phyloP scores from a whole-genome alignment of 2,888 invertebrate species.

The Mellilla xanthometata region DNA sequence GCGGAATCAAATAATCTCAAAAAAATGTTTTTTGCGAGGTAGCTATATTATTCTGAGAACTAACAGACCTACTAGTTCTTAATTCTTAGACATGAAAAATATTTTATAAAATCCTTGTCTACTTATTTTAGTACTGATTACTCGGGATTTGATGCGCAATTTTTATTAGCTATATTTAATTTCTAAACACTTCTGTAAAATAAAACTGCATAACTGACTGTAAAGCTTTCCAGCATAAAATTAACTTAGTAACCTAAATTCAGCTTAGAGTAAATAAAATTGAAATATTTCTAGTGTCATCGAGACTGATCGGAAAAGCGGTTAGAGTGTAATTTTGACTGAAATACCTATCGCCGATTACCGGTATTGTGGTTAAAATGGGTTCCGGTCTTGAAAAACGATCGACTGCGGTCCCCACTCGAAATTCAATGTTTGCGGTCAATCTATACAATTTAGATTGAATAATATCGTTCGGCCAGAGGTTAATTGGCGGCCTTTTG shows the following conservation, averaged over 20 bases:
- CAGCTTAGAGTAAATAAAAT: slow-evolving; percentile 16
- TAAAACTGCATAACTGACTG: too few relatives aligned
- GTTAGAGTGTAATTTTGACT: slow-evolving; percentile 44
- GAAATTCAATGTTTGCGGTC: slow-evolving; percentile 39
- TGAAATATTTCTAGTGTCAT: slow-evolving; percentile 16
- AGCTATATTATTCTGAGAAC: too few relatives aligned
- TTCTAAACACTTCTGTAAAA: too few relatives aligned
- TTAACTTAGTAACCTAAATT: slow-evolving; percentile 3
- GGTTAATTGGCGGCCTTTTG: slow-evolving; percentile 16
- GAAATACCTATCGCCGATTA: slow-evolving; percentile 49
- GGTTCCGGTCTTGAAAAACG: slow-evolving; percentile 63
- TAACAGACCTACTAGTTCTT: too few relatives aligned
- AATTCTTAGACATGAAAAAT: too few relatives aligned
- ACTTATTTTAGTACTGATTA: too few relatives aligned
- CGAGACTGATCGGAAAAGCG: slow-evolving; percentile 34
- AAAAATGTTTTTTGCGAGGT: too few relatives aligned
- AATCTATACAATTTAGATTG: slow-evolving; percentile 42
- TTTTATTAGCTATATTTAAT: too few relatives aligned
- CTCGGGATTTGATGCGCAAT: too few relatives aligned
- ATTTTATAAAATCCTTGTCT: too few relatives aligned
- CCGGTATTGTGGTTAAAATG: slow-evolving; percentile 61
- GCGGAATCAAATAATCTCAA: too few relatives aligned
- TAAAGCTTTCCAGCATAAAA: too few relatives aligned
- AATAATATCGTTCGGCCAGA: slow-evolving; percentile 35
- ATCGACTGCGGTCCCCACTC: slow-evolving; percentile 45